Evolutionary conservation across 1,140 invertebrate species (phyloP).

Genomic region (Temnothorax longispinosus): DNA sequence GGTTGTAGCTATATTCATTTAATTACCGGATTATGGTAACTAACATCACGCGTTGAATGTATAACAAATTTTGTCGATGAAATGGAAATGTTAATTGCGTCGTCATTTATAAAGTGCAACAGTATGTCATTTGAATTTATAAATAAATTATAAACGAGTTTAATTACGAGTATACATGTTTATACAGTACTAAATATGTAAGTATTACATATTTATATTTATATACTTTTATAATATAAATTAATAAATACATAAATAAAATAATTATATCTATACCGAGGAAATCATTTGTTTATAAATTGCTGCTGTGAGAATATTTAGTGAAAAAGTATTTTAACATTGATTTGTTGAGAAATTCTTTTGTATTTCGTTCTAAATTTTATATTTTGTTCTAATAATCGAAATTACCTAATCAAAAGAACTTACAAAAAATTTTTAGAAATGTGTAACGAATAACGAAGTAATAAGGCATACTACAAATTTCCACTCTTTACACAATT

Average conservation of each 20-base stretch:
- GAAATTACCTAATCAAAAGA: not conserved
- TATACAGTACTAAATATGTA: not conserved
- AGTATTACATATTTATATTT: not conserved
- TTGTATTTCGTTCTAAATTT: not conserved
- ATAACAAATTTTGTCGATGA: constrained; percentile 39
- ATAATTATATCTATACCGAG: not conserved
- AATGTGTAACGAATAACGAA: not conserved
- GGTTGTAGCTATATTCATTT: constrained; percentile 20
- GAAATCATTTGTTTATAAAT: not conserved
- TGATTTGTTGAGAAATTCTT: not conserved
- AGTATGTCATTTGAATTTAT: constrained; percentile 52
- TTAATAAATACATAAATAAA: not conserved
- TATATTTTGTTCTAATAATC: not conserved
- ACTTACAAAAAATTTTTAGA: not conserved
- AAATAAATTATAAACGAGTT: constrained; percentile 43
- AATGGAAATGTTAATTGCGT: constrained; percentile 52
- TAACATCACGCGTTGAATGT: constrained; percentile 41
- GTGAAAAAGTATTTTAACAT: not conserved
- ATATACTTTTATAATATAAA: not conserved
- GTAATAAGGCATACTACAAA: not conserved
- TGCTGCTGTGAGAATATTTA: not conserved
- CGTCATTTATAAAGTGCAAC: constrained; percentile 17
- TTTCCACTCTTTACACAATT: not conserved
- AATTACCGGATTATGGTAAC: constrained; percentile 49
- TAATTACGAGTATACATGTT: not conserved